Evolutionary conservation across 2,888 invertebrate species (phyloP), one percentile per base, ranked within the genome.

Genomic region (Napeogenes sylphis): DNA sequence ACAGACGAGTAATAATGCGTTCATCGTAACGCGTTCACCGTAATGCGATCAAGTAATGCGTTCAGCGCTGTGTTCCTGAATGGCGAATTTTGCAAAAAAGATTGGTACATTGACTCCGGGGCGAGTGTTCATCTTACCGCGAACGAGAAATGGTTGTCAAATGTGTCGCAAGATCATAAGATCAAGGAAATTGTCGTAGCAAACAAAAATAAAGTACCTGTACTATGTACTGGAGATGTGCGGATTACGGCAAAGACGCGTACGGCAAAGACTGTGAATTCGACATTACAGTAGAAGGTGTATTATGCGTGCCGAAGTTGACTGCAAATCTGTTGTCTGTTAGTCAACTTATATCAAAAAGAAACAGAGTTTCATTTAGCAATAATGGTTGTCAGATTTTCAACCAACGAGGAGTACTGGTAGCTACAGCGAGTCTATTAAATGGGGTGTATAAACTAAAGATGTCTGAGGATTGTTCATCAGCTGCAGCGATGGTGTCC

Each of bases 271-370:
- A n/a, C 57, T 30, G 62, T 55, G 62, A 61, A 46, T 60, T 4
- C 14, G n/a, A 55, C 14, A 13, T 54, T 6, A 54, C 42, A 45
- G 46, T 59, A 0, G 59, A 4, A 4, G 42, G n/a, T 10, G 59
- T 62, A n/a, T 59, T 63, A 47, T 63, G 56, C 58, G 60, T 64
- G 4, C 68, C 68, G 13, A 58, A 63, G 4, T 51, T 67, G 33
- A 45, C 63, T 4, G 63, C 64, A 10, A 66, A 66, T 45, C 61
- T 70, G 14, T 59, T 70, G 42, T 69, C 68, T 0, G 73, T 75
- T 0, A 75, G 76, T 55, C 59, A 70, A 56, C 45, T 68, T 46
- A 55, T 68, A 2, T 58, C 13, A 3, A 66, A 64, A 6, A 62
- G 67, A 56, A 69, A 68, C 14, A 35, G 35, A 4, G 35, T 35